phyloP scores from a whole-genome alignment of 2,113 vertebrate genomes.

The Leptobrachium leishanense region DNA sequence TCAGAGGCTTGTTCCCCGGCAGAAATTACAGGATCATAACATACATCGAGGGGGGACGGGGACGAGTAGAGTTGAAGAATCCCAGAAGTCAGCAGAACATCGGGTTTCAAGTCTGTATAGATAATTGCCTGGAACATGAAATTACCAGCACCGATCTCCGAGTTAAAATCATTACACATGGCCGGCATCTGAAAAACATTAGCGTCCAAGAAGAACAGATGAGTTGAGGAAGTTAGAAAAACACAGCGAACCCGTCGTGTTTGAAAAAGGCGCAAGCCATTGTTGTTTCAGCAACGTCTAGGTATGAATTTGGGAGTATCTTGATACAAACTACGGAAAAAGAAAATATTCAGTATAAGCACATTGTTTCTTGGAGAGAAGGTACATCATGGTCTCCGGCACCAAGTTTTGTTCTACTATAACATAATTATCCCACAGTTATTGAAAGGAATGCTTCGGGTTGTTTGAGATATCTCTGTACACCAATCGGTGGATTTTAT shows the following conservation, averaged over 20 bases:
- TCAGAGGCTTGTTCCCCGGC: not conserved
- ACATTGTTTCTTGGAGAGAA: too few species aligned
- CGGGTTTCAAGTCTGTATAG: conserved; percentile 33
- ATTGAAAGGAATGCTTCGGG: too few species aligned
- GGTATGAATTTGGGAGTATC: too few species aligned
- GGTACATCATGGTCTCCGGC: too few species aligned
- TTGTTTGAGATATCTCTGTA: too few species aligned
- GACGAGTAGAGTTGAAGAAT: conserved; percentile 36
- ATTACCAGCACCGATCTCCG: too few species aligned
- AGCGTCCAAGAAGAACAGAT: conserved; percentile 2
- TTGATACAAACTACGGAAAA: too few species aligned
- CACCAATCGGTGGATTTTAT: too few species aligned
- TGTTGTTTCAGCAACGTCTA: too few species aligned
- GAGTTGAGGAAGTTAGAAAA: conserved; percentile 3
- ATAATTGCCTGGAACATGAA: conserved; percentile 43
- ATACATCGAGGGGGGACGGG: not conserved
- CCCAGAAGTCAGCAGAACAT: conserved; percentile 41
- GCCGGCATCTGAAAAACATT: conserved; percentile 47
- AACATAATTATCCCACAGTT: too few species aligned
- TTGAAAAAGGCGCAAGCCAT: not conserved
- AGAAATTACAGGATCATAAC: conserved; percentile 25
- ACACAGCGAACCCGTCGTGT: not conserved
- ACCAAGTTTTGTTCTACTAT: too few species aligned
- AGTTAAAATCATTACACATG: conserved; percentile 35
- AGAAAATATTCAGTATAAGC: too few species aligned